Evolutionary conservation across 1,140 invertebrate species (phyloP), one percentile per base, ranked within the genome.

Genomic region (Chelonus insularis): DNA sequence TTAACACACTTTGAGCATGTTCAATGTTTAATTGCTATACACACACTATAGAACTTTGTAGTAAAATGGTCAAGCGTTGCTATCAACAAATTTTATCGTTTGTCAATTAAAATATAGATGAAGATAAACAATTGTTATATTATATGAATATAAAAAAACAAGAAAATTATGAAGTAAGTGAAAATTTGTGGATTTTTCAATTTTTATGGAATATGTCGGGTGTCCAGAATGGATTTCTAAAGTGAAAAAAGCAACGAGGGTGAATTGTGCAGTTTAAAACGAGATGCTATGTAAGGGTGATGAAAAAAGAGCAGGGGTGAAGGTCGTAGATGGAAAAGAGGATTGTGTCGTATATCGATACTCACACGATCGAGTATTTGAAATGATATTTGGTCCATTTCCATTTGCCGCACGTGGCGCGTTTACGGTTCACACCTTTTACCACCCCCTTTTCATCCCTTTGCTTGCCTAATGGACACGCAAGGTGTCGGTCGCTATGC

Each of bases 391-490:
- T 77, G 77, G 72, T 79, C 74, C 76, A 77, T 77, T 78, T 78
- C 78, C 78, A 80, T 80, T 80, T 75, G 76, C 60, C 72, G 76
- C 78, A 80, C 78, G 78, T 79, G 77, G 72, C 77, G 76, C 77
- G 70, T 69, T 74, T 72, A 74, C 68, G 66, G 67, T 71, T 74
- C 72, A 66, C 72, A 74, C 72, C 70, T 74, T 68, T 71, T 72
- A 69, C 64, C 57, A 58, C 50, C 45, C 41, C 43, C 48, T 29
- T 18, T 60, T 32, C 50, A 25, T 47, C 34, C 12, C 50, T 23
- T 18, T 21, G 34, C 63, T 34, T 50, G 64, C 57, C 72, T 72
- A 74, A 75, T 73, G 72, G 72, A 75, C 68, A 69, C 69, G 64
- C 73, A 75, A 76, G 74, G 72, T 75, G 72, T 76, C 61, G 73